Evolutionary conservation across 2,888 invertebrate species (phyloP).

Genomic region (Encarsia formosa): DNA sequence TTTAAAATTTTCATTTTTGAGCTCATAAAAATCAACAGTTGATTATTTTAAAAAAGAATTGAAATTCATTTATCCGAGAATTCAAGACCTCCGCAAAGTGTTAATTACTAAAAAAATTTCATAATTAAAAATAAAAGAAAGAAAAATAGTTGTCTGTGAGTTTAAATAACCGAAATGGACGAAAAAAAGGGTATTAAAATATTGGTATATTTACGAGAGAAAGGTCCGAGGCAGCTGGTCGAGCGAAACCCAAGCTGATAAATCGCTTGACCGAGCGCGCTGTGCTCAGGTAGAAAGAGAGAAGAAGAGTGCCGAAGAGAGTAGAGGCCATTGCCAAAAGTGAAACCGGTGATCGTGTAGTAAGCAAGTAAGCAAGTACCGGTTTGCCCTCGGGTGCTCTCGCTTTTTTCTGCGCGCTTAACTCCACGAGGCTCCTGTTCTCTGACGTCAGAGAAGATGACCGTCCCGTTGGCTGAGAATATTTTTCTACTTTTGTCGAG

Average conservation of each 20-base stretch:
- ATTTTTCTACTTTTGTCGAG: background rate
- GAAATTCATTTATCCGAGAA: no score
- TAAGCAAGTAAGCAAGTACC: constrained; percentile 19
- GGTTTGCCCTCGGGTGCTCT: constrained; percentile 15
- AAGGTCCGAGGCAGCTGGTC: background rate
- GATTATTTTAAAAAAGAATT: no score
- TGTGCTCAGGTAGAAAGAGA: no score
- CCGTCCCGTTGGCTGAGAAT: constrained; percentile 15
- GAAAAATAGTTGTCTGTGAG: no score
- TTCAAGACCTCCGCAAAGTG: no score
- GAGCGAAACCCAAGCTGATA: background rate
- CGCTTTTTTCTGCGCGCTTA: constrained; percentile 7
- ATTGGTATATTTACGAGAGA: background rate
- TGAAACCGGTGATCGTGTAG: constrained; percentile 44
- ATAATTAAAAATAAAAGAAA: no score
- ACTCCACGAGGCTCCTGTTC: background rate
- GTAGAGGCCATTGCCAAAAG: constrained; percentile 51
- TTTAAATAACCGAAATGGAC: no score
- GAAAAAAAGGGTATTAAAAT: no score
- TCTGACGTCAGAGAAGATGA: constrained; percentile 11
- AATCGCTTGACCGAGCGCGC: constrained; percentile 1
- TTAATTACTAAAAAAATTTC: no score
- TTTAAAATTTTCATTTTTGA: no score
- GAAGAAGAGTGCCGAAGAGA: no score
- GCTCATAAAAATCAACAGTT: no score